phyloP scores from a whole-genome alignment of 2,113 vertebrate species.

The Cryptomyrus ogoouensis region DNA sequence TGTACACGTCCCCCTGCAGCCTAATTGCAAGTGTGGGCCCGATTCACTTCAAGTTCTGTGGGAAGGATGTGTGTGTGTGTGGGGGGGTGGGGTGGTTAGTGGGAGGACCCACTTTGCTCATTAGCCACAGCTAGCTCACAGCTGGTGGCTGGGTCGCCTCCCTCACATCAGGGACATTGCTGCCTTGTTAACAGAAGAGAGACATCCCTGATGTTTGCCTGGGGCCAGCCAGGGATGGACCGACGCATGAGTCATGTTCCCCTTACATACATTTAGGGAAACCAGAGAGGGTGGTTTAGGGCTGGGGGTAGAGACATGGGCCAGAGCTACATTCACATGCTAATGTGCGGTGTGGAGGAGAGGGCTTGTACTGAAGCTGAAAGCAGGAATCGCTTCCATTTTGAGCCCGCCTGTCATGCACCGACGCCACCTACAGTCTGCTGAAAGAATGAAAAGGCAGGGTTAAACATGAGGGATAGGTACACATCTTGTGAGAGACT shows the following conservation, averaged over 20 bases:
- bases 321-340: background rate
- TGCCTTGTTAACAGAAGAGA: conserved; percentile 7
- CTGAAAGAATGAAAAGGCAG: background rate
- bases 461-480: background rate
- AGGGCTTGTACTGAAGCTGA: background rate
- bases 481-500: background rate
- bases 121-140: background rate
- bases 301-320: background rate
- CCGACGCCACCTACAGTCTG: background rate
- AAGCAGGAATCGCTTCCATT: background rate
- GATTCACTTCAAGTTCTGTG: background rate
- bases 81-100: background rate
- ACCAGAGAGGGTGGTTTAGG: background rate
- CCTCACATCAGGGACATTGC: background rate
- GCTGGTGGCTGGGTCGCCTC: background rate
- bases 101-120: background rate
- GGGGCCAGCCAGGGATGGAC: background rate
- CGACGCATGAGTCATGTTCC: background rate
- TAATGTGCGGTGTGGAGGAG: background rate
- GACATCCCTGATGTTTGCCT: background rate
- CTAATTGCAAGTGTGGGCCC: background rate
- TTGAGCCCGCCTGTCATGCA: background rate
- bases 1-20: background rate
- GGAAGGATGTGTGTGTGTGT: background rate
- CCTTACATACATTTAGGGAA: conserved; percentile 2